Percentiles rank a stretch among this genome's conserved stretches.
These are phyloP conservation scores for Atrichornis clamosus DNA, from an alignment of 2,113 vertebrate genomes.

Conservation along the genomic window DNA sequence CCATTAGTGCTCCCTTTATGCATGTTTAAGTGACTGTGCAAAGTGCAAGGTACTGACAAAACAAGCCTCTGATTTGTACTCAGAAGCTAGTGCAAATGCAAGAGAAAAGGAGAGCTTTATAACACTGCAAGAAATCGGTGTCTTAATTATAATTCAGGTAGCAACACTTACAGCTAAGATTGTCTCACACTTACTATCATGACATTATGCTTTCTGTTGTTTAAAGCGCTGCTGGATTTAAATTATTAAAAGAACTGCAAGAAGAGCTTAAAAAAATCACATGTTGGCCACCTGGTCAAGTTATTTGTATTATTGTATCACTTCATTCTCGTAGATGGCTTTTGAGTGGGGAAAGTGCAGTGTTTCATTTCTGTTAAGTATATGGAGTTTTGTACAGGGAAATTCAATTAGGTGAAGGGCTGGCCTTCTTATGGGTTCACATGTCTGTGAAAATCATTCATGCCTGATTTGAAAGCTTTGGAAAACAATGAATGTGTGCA, in stretches of 20 bases:
- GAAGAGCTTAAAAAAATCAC: neutral
- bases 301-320: neutral
- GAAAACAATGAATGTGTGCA: neutral
- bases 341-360: neutral
- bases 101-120: neutral
- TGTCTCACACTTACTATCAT: neutral
- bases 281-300: neutral
- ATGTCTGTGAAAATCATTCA: neutral
- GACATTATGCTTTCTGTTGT: neutral
- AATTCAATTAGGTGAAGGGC: neutral
- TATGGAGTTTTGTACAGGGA: neutral
- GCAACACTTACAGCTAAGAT: neutral
- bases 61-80: conserved; percentile 9
- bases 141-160: neutral
- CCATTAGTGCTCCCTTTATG: conserved; percentile 12
- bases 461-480: neutral
- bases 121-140: neutral
- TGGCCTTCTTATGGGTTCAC: neutral
- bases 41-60: neutral
- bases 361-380: neutral
- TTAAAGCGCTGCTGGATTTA: neutral
- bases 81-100: neutral
- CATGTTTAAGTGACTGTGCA: conserved; percentile 41
- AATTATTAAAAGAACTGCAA: neutral
- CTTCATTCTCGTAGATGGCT: neutral